Evolutionary conservation across 2,888 invertebrate species (phyloP).

Genomic region (Pterobdella sp.): DNA sequence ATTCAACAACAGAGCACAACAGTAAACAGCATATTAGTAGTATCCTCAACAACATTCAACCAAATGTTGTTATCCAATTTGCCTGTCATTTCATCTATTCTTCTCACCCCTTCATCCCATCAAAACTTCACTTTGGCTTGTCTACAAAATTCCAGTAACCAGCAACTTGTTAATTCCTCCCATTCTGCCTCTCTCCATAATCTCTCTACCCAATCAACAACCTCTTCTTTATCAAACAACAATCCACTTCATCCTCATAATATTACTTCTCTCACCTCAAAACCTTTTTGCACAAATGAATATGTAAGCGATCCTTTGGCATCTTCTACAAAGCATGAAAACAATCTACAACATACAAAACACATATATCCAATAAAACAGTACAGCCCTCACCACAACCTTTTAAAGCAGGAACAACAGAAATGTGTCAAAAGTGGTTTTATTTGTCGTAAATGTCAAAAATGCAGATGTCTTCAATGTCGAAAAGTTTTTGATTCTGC

Average conservation of each 20-base stretch:
- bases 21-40: neutral
- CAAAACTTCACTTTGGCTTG: neutral
- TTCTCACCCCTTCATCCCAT: neutral
- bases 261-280: neutral
- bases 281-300: neutral
- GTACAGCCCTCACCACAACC: neutral
- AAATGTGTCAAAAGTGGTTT: neutral
- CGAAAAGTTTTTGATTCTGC: neutral
- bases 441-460: neutral
- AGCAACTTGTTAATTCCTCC: neutral
- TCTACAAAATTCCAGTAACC: neutral
- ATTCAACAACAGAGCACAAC: too few species aligned
- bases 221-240: neutral
- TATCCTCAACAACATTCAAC: neutral
- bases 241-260: neutral
- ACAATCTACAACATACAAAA: too few species aligned
- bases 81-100: neutral
- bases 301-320: neutral
- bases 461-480: constrained; percentile 4
- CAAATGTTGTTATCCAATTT: neutral
- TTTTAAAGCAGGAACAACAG: neutral
- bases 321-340: neutral
- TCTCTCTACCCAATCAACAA: neutral
- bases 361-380: too few species aligned
- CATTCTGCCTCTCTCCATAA: neutral